Base-by-base conservation (phyloP, 2,888 invertebrate genomes). In the Idaea aversata region DNA sequence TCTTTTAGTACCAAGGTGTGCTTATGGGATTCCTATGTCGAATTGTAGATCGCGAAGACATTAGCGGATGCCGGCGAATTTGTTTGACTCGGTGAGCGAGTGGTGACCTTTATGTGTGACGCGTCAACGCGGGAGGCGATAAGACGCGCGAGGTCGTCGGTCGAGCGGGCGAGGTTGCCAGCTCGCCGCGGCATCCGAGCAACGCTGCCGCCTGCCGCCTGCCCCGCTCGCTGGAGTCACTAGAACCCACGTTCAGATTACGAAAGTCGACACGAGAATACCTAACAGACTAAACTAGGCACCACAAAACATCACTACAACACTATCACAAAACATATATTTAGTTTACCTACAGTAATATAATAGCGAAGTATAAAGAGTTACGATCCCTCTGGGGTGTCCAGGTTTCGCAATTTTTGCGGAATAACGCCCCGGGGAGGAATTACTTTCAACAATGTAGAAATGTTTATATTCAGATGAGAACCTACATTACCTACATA, bases 111-210 rank as follows among this genome's bases (percentile, higher is more conserved):
- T 92, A 84, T 82, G 78, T 77, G 81, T 84, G 85, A 85, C 89
- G 84, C 87, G 87, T 85, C 89, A 85, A 83, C 84, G 86, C 87
- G 86, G 83, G 82, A 79, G 83, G 87, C 88, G 91, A 91, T 90
- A 88, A 86, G 86, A 79, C 87, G 90, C 86, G 79, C 87, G 90
- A 90, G 90, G 92, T 89, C 90, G 91, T 90, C 90, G 90, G 85
- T 88, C 87, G 85, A 78, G 80, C 73, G 84, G 73, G 90, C 91
- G 86, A 76, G 88, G 91, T 92, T 92, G 91, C 92, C 89, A 88
- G 84, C 82, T 80, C 88, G 85, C 81, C 72, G 74, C 79, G 81
- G 81, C 81, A 84, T 84, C 86, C 86, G 75, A 75, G 76, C 47
- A 47, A 47, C 47, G 47, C 47, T 36, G 36, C 81, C 83, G 25